These are phyloP conservation scores for Drosophila punjabiensis DNA, from an alignment of 1,140 invertebrate species.

Conservation along the genomic window DNA sequence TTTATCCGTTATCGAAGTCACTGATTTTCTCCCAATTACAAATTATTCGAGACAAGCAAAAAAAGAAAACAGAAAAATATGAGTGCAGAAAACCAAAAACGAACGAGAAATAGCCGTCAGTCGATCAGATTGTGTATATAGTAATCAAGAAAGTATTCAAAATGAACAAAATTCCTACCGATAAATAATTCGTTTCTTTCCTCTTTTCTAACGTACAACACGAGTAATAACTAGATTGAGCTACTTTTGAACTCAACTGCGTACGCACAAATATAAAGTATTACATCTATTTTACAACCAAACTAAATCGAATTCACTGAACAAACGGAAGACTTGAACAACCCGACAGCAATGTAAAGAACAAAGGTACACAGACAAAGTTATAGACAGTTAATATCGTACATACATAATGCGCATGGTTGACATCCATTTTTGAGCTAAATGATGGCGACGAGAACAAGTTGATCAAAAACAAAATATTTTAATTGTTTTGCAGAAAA, in stretches of 20 bases:
- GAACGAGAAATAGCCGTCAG: conserved; percentile 20
- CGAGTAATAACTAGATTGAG: conserved; percentile 42
- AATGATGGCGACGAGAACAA: conserved; percentile 16
- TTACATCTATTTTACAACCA: conserved; percentile 66
- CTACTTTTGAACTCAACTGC: conserved; percentile 59
- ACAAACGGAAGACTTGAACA: conserved; percentile 75
- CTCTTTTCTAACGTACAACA: conserved; percentile 44
- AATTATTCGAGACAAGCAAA: conserved; percentile 25
- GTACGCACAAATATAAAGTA: conserved; percentile 74
- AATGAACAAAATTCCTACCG: conserved; percentile 79
- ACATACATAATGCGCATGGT: conserved; percentile 12
- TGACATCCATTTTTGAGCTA: conserved; percentile 54
- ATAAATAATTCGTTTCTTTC: conserved; percentile 59
- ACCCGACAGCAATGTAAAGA: conserved; percentile 66
- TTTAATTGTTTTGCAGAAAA: conserved; percentile 57
- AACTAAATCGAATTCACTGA: conserved; percentile 53
- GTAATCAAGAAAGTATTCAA: conserved; percentile 66
- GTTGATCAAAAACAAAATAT: conserved; percentile 29
- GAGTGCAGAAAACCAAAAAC: conserved; percentile 20
- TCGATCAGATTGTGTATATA: conserved; percentile 67
- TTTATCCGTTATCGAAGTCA: conserved; percentile 18
- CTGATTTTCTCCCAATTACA: conserved; percentile 28
- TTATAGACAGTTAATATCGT: conserved; percentile 59
- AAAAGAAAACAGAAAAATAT: not conserved
- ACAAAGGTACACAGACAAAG: conserved; percentile 40